Evolutionary conservation across 2,113 vertebrate species (phyloP).

Genomic region (Anhinga rufa): DNA sequence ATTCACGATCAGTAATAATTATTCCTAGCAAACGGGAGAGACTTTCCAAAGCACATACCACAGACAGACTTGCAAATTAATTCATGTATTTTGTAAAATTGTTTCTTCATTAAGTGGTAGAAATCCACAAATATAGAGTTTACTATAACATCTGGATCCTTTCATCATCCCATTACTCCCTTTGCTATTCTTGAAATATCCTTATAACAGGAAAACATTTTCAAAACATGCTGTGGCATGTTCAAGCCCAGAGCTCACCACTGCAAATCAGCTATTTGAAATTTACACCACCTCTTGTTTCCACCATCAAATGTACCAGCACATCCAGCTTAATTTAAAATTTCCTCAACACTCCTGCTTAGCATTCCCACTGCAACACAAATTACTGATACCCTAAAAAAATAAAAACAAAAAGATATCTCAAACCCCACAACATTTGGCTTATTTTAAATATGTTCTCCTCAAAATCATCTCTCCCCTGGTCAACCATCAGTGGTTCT

Average conservation of each 20-base stretch:
- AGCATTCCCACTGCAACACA: background rate
- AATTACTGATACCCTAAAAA: background rate
- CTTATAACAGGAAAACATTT: background rate
- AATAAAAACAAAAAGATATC: background rate
- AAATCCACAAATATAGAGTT: background rate
- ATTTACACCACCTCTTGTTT: too few relatives aligned
- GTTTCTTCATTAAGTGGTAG: constrained; percentile 3
- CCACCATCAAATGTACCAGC: too few relatives aligned
- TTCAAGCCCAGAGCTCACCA: background rate
- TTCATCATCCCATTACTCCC: background rate
- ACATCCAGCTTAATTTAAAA: too few relatives aligned
- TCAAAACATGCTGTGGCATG: background rate
- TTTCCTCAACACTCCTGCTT: too few relatives aligned
- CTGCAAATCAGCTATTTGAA: too few relatives aligned
- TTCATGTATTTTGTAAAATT: constrained; percentile 31
- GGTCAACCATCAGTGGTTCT: constrained; percentile 59
- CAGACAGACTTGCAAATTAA: constrained; percentile 12
- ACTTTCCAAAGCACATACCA: constrained; percentile 12
- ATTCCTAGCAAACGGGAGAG: background rate
- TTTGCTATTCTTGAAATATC: constrained; percentile 1
- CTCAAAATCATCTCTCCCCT: background rate
- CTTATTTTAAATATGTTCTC: constrained; percentile 28
- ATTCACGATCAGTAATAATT: background rate
- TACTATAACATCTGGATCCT: background rate
- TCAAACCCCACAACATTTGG: background rate